A percentile compares a stretch with the other conserved stretches of the same genome.
phyloP scores from a whole-genome alignment of 2,113 vertebrate species.

The Phaethornis superciliosus region DNA sequence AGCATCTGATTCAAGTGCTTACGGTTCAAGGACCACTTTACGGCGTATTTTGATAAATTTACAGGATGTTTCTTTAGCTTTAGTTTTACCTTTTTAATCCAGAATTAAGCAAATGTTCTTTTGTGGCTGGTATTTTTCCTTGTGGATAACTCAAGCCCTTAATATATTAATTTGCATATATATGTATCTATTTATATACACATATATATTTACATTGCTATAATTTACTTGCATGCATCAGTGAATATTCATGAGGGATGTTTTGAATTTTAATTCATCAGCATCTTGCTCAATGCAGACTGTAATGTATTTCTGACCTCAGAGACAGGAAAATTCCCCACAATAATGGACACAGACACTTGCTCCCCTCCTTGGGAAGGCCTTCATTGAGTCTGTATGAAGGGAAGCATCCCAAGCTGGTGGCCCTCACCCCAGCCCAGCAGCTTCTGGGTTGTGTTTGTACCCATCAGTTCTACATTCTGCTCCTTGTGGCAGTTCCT shows the following conservation, averaged over 20 bases:
- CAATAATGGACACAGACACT: accelerated
- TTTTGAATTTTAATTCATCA: conserved; percentile 31
- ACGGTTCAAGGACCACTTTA: accelerated
- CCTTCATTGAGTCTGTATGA: background rate
- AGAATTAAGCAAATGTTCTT: background rate
- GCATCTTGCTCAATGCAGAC: background rate
- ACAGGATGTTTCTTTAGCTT: background rate
- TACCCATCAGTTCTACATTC: accelerated
- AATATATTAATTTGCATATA: background rate
- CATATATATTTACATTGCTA: background rate
- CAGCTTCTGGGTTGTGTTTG: accelerated
- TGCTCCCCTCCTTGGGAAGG: accelerated
- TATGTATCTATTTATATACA: background rate
- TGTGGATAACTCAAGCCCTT: background rate
- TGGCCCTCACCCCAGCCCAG: background rate
- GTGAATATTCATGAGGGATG: conserved; percentile 31
- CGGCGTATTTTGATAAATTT: accelerated
- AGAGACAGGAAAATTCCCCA: accelerated
- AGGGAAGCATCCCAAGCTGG: accelerated
- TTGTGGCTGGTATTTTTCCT: background rate
- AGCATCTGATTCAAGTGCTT: background rate
- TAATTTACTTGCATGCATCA: background rate
- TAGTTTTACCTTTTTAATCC: background rate
- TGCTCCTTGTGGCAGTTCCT: accelerated
- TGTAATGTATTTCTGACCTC: background rate